Conservation (phyloP, 1,140 invertebrate genomes). For the Diachasma alloeum region DNA sequence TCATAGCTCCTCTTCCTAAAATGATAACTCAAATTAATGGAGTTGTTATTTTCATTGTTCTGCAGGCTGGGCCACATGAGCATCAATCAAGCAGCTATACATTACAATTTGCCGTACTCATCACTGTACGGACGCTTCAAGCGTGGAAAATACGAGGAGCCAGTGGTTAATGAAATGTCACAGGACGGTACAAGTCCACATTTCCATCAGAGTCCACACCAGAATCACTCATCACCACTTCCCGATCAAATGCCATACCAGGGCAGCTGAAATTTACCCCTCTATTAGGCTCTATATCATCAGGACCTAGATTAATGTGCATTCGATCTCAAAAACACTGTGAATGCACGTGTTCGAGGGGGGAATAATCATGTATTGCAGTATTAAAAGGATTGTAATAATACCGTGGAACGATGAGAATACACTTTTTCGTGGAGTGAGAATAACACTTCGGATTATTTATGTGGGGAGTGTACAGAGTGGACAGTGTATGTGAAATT, state of each 20-base stretch:
- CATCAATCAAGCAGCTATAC: slow-evolving; percentile 92
- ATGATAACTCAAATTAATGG: too few species aligned
- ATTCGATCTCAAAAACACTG: not conserved
- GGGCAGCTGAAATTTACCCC: slow-evolving; percentile 66
- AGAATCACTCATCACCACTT: slow-evolving; percentile 62
- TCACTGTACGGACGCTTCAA: slow-evolving; percentile 89
- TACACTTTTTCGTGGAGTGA: not conserved
- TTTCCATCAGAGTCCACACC: slow-evolving; percentile 61
- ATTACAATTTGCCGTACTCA: slow-evolving; percentile 89
- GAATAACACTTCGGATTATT: not conserved
- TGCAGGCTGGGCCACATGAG: slow-evolving; percentile 88
- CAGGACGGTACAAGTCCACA: slow-evolving; percentile 61
- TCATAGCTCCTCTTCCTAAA: too few species aligned
- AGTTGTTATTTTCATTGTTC: slow-evolving; percentile 23
- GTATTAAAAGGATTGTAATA: slow-evolving; percentile 57
- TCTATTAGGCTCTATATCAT: slow-evolving; percentile 54
- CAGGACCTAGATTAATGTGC: not conserved
- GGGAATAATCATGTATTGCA: slow-evolving; percentile 43
- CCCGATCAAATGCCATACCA: slow-evolving; percentile 65
- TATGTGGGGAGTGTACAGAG: slow-evolving; percentile 6
- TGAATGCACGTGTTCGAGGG: not conserved
- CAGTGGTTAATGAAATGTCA: slow-evolving; percentile 60
- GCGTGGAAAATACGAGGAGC: slow-evolving; percentile 71
- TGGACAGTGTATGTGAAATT: slow-evolving; percentile 9
- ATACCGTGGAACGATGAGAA: not conserved